These are phyloP conservation scores for Neocrepidodera transversa DNA, from an alignment of 2,888 invertebrate genomes.

Conservation along the genomic window DNA sequence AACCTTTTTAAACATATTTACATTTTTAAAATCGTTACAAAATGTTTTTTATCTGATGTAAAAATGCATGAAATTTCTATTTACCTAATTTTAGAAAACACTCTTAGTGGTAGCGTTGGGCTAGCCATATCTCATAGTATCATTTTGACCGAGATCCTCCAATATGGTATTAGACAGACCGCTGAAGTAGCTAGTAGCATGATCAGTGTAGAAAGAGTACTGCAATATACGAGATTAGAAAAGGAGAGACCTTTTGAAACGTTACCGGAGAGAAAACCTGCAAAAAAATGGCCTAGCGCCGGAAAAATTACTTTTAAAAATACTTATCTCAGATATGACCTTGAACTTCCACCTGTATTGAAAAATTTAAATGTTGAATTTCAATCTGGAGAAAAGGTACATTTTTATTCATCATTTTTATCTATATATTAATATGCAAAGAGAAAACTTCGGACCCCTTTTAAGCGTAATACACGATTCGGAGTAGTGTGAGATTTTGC, in stretches of 20 bases:
- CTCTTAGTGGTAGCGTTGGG: conserved; percentile 73
- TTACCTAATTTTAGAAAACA: conserved; percentile 21
- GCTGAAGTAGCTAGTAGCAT: conserved; percentile 80
- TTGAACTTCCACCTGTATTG: conserved; percentile 71
- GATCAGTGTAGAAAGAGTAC: conserved; percentile 82
- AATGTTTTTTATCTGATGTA: background rate
- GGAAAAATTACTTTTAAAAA: conserved; percentile 69
- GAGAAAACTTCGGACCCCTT: too few relatives aligned
- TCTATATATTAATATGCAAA: too few relatives aligned
- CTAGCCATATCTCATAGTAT: conserved; percentile 76
- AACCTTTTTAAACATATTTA: too few relatives aligned
- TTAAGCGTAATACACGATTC: too few relatives aligned
- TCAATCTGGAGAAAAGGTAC: conserved; percentile 71
- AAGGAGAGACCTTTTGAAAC: conserved; percentile 70
- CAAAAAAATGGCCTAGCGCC: conserved; percentile 67
- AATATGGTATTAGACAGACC: conserved; percentile 80
- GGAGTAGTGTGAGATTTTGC: too few relatives aligned
- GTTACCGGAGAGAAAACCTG: conserved; percentile 63
- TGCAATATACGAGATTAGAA: conserved; percentile 78
- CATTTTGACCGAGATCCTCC: conserved; percentile 80
- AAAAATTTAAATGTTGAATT: conserved; percentile 71
- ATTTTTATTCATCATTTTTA: background rate
- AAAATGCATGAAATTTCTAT: background rate
- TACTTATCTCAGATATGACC: conserved; percentile 70
- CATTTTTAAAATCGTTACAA: conserved; percentile 44